Conservation (phyloP, 2,888 invertebrate genomes). For the Endotricha flammealis region DNA sequence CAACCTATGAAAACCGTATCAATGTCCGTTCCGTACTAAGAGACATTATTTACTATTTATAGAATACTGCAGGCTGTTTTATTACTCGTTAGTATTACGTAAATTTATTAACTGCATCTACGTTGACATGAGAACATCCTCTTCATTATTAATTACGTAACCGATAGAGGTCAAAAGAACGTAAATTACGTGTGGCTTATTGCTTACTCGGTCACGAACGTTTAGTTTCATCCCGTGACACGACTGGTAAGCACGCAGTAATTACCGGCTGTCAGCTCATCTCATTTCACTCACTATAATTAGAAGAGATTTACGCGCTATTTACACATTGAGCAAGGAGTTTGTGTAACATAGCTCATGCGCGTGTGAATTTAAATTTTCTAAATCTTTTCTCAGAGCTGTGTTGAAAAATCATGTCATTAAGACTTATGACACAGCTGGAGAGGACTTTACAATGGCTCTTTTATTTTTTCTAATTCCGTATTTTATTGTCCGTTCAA, state of each 20-base stretch:
- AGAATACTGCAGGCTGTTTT: background rate
- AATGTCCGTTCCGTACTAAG: background rate
- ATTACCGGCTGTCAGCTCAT: conserved; percentile 35
- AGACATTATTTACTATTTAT: conserved; percentile 15
- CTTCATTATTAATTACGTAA: conserved; percentile 37
- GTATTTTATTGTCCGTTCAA: background rate
- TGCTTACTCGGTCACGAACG: conserved; percentile 11
- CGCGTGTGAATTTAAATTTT: conserved; percentile 7
- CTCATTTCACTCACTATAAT: conserved; percentile 28
- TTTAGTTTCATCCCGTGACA: conserved; percentile 34
- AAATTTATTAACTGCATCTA: conserved; percentile 2
- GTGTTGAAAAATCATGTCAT: conserved; percentile 1
- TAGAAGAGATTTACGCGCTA: conserved; percentile 23
- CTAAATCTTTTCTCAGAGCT: conserved; percentile 1
- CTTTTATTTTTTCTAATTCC: background rate
- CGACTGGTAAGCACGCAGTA: conserved; percentile 32
- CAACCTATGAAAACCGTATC: no score
- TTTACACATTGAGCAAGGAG: conserved; percentile 19
- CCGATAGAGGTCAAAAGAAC: conserved; percentile 50
- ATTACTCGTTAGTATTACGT: conserved; percentile 3
- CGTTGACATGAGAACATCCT: conserved; percentile 33
- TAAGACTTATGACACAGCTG: background rate
- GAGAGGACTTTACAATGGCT: background rate
- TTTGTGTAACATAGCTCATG: conserved; percentile 12
- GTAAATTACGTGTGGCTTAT: conserved; percentile 39